Evolutionary conservation across 2,888 invertebrate genomes (phyloP).

Genomic region (Tubiluchus corallicola): DNA sequence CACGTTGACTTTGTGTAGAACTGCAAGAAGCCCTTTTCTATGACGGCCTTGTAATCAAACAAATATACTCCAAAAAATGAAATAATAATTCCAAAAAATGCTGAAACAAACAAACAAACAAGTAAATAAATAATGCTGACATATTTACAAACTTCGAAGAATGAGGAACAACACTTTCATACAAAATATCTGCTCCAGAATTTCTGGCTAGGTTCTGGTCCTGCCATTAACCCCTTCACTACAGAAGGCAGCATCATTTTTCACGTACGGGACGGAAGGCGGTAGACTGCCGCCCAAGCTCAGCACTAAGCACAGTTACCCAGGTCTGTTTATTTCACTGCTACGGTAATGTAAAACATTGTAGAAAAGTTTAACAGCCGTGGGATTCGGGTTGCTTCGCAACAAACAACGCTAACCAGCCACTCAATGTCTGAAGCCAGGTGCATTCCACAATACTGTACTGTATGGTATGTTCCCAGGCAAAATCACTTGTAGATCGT

Average conservation of each 20-base stretch:
- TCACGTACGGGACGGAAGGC: background rate
- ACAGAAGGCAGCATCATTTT: background rate
- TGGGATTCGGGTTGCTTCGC: no score
- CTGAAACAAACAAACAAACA: slow-evolving; percentile 17
- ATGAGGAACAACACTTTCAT: no score
- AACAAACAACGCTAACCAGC: background rate
- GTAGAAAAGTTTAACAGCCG: no score
- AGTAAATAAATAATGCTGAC: background rate
- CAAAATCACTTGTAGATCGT: no score
- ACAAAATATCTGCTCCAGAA: no score
- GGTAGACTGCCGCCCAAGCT: no score
- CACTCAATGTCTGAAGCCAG: no score
- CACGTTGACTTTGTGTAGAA: slow-evolving; percentile 33
- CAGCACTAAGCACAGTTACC: no score
- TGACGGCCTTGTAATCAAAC: slow-evolving; percentile 29
- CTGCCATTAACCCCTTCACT: background rate
- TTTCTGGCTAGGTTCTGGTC: background rate
- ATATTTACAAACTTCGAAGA: background rate
- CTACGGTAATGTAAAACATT: no score
- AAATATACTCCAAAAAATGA: slow-evolving; percentile 27
- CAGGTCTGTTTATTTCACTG: no score
- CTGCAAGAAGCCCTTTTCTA: slow-evolving; percentile 32
- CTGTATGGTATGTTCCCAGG: no score
- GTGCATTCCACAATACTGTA: no score
- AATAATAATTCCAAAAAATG: slow-evolving; percentile 31